These are phyloP conservation scores for Euwallacea fornicatus DNA, from an alignment of 1,140 invertebrate genomes.

Conservation along the genomic window DNA sequence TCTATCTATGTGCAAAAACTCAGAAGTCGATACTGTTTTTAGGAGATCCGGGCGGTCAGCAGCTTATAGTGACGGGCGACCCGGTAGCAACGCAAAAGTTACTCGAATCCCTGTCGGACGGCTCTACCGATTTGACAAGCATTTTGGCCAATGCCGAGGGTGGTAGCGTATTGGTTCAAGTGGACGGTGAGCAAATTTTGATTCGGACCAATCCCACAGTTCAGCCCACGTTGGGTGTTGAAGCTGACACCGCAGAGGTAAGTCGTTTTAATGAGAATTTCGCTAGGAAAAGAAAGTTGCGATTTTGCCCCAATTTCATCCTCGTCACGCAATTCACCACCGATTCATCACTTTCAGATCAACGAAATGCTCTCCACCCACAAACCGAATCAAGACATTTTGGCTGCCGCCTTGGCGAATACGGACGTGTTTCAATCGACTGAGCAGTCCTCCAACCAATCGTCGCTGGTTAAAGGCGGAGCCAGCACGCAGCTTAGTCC, in stretches of 20 bases:
- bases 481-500: slow-evolving; percentile 53
- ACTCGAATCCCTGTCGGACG: slow-evolving; percentile 50
- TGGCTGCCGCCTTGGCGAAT: slow-evolving; percentile 73
- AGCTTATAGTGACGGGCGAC: slow-evolving; percentile 52
- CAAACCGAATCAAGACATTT: slow-evolving; percentile 66
- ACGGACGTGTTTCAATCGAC: slow-evolving; percentile 70
- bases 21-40: neutral
- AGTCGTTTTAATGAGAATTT: neutral
- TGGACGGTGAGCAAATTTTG: slow-evolving; percentile 53
- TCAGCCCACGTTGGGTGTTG: slow-evolving; percentile 43
- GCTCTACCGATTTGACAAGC: slow-evolving; percentile 51
- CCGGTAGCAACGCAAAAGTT: slow-evolving; percentile 51
- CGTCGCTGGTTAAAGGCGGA: slow-evolving; percentile 42
- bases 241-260: slow-evolving; percentile 26
- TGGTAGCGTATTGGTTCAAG: slow-evolving; percentile 52
- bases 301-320: no score
- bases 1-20: neutral
- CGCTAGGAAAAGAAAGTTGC: neutral
- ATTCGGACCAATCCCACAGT: slow-evolving; percentile 50
- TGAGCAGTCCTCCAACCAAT: slow-evolving; percentile 53
- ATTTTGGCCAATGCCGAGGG: slow-evolving; percentile 50
- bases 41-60: slow-evolving; percentile 41
- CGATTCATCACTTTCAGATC: no score
- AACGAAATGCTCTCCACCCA: slow-evolving; percentile 37
- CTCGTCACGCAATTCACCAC: no score